A percentile compares a stretch with the other conserved stretches of the same genome.
phyloP scores from a whole-genome alignment of 2,888 invertebrate species.

The Glomeris marginata region DNA sequence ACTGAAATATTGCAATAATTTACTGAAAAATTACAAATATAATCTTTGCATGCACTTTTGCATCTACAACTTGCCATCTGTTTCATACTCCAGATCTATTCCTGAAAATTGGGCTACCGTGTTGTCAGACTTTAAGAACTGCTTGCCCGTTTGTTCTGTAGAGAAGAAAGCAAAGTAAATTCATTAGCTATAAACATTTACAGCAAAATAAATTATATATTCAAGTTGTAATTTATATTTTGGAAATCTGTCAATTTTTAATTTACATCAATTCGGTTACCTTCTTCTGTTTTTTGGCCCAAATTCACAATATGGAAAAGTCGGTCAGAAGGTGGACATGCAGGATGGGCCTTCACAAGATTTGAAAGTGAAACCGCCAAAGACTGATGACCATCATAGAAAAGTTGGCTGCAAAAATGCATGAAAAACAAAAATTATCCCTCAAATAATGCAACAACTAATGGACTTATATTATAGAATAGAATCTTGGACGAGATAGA shows the following conservation, averaged over 20 bases:
- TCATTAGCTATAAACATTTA: not conserved
- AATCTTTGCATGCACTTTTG: not conserved
- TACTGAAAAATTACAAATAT: not conserved
- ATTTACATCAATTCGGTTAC: constrained; percentile 18
- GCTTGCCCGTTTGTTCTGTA: constrained; percentile 6
- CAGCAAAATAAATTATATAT: not conserved
- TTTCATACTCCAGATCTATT: constrained; percentile 86
- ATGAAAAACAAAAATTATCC: too few species aligned
- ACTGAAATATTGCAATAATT: constrained; percentile 36
- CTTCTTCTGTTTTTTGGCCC: constrained; percentile 71
- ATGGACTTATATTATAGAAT: too few species aligned
- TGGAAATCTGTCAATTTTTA: not conserved
- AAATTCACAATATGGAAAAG: constrained; percentile 69
- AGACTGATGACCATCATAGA: constrained; percentile 94
- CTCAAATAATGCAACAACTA: too few species aligned
- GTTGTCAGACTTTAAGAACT: constrained; percentile 7
- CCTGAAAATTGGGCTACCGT: constrained; percentile 40
- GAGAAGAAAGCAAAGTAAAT: not conserved
- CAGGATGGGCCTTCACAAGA: constrained; percentile 75
- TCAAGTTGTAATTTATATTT: not conserved
- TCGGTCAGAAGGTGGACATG: constrained; percentile 91
- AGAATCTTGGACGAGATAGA: too few species aligned
- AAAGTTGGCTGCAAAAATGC: constrained; percentile 63
- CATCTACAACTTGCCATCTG: constrained; percentile 41
- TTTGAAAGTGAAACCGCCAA: constrained; percentile 71